These are phyloP conservation scores for Rhopalosiphum padi DNA, from an alignment of 1,140 invertebrate genomes.

Conservation along the genomic window DNA sequence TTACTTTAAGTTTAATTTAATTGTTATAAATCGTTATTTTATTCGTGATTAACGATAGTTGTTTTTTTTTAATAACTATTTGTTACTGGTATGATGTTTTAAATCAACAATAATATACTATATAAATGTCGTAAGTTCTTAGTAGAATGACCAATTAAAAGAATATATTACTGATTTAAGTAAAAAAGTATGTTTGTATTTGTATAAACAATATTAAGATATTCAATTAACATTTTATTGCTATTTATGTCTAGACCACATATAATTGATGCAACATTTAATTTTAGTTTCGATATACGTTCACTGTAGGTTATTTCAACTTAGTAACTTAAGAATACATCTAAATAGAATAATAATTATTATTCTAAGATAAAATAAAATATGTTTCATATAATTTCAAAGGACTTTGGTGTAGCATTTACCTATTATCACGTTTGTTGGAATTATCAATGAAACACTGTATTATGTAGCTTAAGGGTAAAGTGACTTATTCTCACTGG, in stretches of 20 bases:
- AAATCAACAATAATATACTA: not conserved
- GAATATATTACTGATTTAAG: not conserved
- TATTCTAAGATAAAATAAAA: no score
- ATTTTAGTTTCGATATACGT: not conserved
- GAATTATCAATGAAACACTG: no score
- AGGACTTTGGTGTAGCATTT: no score
- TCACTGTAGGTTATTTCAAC: no score
- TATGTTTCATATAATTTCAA: no score
- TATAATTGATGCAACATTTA: not conserved
- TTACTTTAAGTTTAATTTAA: not conserved
- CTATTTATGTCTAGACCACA: not conserved
- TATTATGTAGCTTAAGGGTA: no score
- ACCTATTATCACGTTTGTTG: no score
- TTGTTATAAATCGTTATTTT: not conserved
- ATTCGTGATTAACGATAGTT: not conserved
- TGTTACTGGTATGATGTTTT: not conserved
- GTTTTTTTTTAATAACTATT: not conserved
- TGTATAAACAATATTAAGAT: not conserved
- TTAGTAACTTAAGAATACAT: no score
- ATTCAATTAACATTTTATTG: not conserved
- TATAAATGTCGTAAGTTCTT: not conserved
- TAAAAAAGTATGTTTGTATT: slow-evolving; percentile 13
- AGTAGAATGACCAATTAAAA: not conserved
- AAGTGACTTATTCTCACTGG: no score
- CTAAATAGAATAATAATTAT: no score